Evolutionary conservation across 2,113 vertebrate species (phyloP), one percentile per base, ranked within the genome.

Genomic region (Labeo catla): DNA sequence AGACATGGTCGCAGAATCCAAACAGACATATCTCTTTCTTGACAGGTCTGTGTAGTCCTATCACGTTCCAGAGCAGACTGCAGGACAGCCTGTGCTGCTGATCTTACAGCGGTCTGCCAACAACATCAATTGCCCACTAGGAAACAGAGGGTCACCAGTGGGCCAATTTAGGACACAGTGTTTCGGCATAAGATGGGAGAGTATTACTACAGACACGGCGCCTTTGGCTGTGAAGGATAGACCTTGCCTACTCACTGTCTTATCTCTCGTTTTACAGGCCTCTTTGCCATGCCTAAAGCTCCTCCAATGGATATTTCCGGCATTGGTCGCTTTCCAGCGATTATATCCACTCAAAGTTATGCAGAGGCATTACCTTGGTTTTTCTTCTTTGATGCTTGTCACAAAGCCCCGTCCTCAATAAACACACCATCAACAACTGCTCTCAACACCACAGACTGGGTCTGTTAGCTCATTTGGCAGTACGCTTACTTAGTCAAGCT

Each of bases 221-320:
- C 66, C 81, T 19, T 74, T 89, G 81, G 91, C 91, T 90, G 10
- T 76, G 82, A 86, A 87, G 91, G 84, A 89, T 83, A 88, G 88
- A 87, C 84, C 63, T 86, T 91, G 76, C 91, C 89, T 92, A 91
- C 93, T 86, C 91, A 47, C 88, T 76, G 88, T 43, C 87, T 93
- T 95, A 95, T 95, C 94, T 91, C 86, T 86, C 79, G 76, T 88
- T 86, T 89, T 65, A 86, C 93, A 95, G 93, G 92, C 91, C 88
- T 76, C 86, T 91, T 89, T 86, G 88, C 89, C 85, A 81, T 16
- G 88, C 93, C 89, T 73, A 83, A 79, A 91, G 91, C 90, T 61
- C 73, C 49, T 83, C 88, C 65, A 59, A 89, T 87, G 89, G 47
- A 92, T 87, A 84, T 87, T 88, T 87, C 87, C 92, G 91, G 91